Percentiles rank a stretch among this genome's conserved stretches.
Evolutionary conservation across 2,888 invertebrate species (phyloP).

Genomic region (Harpalus rubripes): DNA sequence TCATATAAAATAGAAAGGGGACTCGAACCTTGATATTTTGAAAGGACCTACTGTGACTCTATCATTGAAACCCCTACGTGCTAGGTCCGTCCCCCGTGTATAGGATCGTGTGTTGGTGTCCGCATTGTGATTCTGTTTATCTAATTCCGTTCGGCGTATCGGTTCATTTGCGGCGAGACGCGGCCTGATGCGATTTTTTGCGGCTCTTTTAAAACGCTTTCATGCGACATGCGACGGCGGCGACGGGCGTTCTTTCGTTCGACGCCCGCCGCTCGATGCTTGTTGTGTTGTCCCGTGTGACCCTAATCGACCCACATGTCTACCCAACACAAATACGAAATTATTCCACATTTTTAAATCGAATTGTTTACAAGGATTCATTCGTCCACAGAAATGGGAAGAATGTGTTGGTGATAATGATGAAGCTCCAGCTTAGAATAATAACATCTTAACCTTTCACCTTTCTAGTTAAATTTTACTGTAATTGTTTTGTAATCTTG

Average conservation of each 20-base stretch:
- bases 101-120: conserved; percentile 5
- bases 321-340: background rate
- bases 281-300: conserved; percentile 31
- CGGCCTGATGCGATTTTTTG: conserved; percentile 51
- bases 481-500: too few relatives aligned
- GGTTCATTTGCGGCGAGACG: conserved; percentile 57
- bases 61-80: background rate
- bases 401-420: too few relatives aligned
- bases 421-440: too few relatives aligned
- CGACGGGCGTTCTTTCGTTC: background rate
- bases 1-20: too few relatives aligned
- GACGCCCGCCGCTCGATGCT: background rate
- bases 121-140: conserved; percentile 62
- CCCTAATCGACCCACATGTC: conserved; percentile 33
- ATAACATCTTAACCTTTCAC: too few relatives aligned
- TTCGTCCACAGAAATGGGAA: too few relatives aligned
- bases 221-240: conserved; percentile 34
- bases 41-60: too few relatives aligned
- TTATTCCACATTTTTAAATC: background rate
- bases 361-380: background rate
- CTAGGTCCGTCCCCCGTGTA: background rate
- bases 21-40: too few relatives aligned
- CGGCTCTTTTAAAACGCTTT: conserved; percentile 56
- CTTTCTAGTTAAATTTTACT: too few relatives aligned
- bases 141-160: conserved; percentile 58